phyloP scores from a whole-genome alignment of 2,113 vertebrate species.

The Ailurus styani region DNA sequence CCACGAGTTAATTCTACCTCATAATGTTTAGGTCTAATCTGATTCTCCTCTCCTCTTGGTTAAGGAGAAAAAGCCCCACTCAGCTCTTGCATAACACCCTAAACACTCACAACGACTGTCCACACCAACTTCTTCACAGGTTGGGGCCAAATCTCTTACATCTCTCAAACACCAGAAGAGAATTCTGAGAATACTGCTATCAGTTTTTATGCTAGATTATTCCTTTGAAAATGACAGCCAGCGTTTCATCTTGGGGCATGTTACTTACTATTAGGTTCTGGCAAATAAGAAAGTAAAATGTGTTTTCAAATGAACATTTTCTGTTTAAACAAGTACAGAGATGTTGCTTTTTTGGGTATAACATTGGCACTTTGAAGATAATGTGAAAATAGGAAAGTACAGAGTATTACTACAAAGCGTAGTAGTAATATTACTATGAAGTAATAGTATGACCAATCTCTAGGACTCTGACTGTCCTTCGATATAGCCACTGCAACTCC shows the following conservation, averaged over 20 bases:
- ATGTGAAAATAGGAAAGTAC: not conserved
- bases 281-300: not conserved
- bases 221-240: not conserved
- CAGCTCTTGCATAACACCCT: not conserved
- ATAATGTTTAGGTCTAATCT: not conserved
- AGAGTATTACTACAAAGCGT: not conserved
- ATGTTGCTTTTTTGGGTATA: not conserved
- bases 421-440: not conserved
- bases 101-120: not conserved
- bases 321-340: not conserved
- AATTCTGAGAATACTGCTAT: not conserved
- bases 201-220: too few relatives aligned
- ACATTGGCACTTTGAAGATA: not conserved
- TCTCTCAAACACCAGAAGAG: not conserved
- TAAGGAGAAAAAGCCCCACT: not conserved
- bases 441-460: not conserved
- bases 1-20: not conserved
- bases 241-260: not conserved
- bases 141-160: not conserved
- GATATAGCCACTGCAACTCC: not conserved
- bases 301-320: not conserved
- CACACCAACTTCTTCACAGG: not conserved
- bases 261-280: not conserved
- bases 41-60: not conserved
- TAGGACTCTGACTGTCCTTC: not conserved